phyloP scores from a whole-genome alignment of 1,140 invertebrate genomes.

The Bombus superbus region DNA sequence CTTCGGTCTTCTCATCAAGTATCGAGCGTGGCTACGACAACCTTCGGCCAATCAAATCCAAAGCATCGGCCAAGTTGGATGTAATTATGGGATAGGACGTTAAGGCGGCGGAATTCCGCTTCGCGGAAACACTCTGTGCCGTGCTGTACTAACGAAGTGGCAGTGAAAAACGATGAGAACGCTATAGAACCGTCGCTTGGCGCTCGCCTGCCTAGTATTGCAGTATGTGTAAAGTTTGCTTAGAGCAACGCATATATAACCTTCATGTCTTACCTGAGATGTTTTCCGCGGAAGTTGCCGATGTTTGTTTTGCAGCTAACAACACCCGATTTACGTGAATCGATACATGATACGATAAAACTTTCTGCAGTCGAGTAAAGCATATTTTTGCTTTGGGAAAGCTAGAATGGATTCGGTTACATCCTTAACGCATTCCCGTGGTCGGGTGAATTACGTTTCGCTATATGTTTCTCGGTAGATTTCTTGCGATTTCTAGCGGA shows the following conservation, averaged over 20 bases:
- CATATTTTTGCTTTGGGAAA: no score
- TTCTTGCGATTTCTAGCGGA: background rate
- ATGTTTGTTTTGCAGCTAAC: slow-evolving; percentile 62
- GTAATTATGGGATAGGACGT: slow-evolving; percentile 57
- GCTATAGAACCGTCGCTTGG: slow-evolving; percentile 44
- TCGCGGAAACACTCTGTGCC: slow-evolving; percentile 58
- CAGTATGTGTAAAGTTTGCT: slow-evolving; percentile 70
- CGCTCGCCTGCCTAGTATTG: slow-evolving; percentile 64
- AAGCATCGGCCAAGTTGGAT: slow-evolving; percentile 33
- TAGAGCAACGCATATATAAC: slow-evolving; percentile 61
- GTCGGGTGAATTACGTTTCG: background rate
- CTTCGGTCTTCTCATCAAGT: background rate
- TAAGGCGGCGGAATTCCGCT: slow-evolving; percentile 47
- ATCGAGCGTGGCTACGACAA: slow-evolving; percentile 32
- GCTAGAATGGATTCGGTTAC: background rate
- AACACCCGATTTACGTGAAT: slow-evolving; percentile 65
- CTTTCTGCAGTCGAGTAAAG: background rate
- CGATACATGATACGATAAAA: background rate
- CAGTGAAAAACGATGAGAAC: slow-evolving; percentile 67
- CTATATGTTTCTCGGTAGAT: background rate
- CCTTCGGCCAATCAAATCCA: slow-evolving; percentile 61
- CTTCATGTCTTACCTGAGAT: slow-evolving; percentile 68
- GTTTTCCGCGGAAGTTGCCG: slow-evolving; percentile 72
- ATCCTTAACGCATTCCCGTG: background rate
- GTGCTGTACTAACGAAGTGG: slow-evolving; percentile 63